Percentiles rank a stretch among this genome's conserved stretches.
These are phyloP conservation scores for Callinectes sapidus DNA, from an alignment of 2,888 invertebrate species.

Conservation along the genomic window DNA sequence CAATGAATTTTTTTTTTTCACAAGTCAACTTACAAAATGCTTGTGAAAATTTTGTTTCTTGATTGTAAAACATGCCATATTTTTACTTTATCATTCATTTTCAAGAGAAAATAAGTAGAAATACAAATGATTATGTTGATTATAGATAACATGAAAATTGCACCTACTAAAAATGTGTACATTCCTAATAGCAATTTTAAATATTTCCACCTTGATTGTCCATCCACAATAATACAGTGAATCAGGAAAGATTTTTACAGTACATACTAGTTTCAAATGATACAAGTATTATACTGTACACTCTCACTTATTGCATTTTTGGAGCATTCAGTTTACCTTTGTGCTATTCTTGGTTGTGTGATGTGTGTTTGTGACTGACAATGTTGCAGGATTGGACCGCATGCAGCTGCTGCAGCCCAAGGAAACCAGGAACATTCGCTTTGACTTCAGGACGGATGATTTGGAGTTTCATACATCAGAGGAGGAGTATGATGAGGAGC, in stretches of 20 bases:
- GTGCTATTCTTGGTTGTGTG: not conserved
- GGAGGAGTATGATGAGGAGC: constrained; percentile 60
- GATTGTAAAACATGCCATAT: no score
- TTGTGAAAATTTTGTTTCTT: no score
- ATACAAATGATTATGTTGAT: no score
- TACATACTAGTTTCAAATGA: not conserved
- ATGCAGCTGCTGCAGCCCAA: constrained; percentile 51
- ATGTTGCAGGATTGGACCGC: constrained; percentile 53
- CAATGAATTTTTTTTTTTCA: not conserved
- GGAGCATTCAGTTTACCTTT: not conserved
- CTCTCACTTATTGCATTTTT: not conserved
- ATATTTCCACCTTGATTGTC: not conserved
- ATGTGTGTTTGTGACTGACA: not conserved
- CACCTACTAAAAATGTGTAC: no score
- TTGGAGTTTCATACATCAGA: constrained; percentile 65
- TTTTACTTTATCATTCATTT: no score
- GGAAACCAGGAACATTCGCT: constrained; percentile 52
- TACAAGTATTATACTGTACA: not conserved
- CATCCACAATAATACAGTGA: not conserved
- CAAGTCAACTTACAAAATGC: no score
- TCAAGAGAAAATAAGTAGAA: no score
- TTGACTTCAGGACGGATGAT: constrained; percentile 61
- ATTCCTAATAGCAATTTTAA: not conserved
- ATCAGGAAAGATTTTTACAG: not conserved
- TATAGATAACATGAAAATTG: no score